Conservation (phyloP, 2,888 invertebrate genomes). For the Synanthedon myopaeformis region DNA sequence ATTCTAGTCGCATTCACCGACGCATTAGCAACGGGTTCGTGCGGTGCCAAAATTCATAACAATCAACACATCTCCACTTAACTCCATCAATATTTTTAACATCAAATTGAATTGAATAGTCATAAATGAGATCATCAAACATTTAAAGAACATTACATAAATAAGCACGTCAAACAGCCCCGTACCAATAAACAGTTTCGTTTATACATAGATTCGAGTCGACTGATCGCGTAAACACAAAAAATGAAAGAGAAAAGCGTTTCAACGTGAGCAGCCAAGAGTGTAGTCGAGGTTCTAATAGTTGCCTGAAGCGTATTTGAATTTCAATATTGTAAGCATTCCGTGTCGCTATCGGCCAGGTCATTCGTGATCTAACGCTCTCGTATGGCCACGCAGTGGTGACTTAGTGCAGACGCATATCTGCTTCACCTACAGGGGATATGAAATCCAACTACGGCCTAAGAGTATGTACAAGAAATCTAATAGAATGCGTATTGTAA, state of each 20-base stretch:
- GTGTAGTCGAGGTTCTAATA: slow-evolving; percentile 67
- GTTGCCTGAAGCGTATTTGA: slow-evolving; percentile 60
- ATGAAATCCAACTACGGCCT: slow-evolving; percentile 42
- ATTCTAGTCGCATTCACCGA: slow-evolving; percentile 22
- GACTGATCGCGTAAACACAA: slow-evolving; percentile 59
- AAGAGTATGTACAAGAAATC: slow-evolving; percentile 60
- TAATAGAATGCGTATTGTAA: slow-evolving; percentile 65
- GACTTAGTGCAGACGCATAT: slow-evolving; percentile 25
- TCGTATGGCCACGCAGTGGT: slow-evolving; percentile 7
- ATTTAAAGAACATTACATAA: slow-evolving; percentile 61
- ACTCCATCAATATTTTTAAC: slow-evolving; percentile 4
- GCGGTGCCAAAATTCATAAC: slow-evolving; percentile 4
- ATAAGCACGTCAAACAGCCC: slow-evolving; percentile 70
- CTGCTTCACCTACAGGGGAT: slow-evolving; percentile 25
- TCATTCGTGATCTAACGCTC: background rate
- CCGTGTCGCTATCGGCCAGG: slow-evolving; percentile 64
- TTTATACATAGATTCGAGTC: slow-evolving; percentile 46
- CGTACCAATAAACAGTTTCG: slow-evolving; percentile 61
- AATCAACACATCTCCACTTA: background rate
- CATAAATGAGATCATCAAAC: slow-evolving; percentile 48
- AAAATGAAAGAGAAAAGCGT: slow-evolving; percentile 63
- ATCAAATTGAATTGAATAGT: no score
- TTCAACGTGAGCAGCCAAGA: slow-evolving; percentile 67
- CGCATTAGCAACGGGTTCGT: slow-evolving; percentile 8
- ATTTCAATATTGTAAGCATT: slow-evolving; percentile 60